Evolutionary conservation across 2,113 vertebrate genomes (phyloP).

Genomic region (Mola mola): DNA sequence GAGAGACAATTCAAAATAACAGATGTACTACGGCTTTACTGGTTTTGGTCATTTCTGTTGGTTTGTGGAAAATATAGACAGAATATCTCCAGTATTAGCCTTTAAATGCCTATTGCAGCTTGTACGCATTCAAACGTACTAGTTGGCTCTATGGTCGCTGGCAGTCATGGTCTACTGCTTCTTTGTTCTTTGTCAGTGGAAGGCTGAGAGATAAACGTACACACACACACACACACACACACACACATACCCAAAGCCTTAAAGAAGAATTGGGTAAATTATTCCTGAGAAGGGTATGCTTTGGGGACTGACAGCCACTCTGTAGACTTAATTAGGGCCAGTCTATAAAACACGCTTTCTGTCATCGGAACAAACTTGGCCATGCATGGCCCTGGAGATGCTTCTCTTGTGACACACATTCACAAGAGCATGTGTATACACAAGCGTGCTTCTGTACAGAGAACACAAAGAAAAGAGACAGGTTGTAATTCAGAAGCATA

Average conservation of each 20-base stretch:
- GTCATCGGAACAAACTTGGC: constrained; percentile 27
- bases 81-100: constrained; percentile 7
- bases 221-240: constrained; percentile 10
- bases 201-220: neutral
- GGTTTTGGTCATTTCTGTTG: too few relatives aligned
- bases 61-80: too few relatives aligned
- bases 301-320: constrained; percentile 16
- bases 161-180: constrained; percentile 40
- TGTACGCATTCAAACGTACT: constrained; percentile 17
- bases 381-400: constrained; percentile 15
- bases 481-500: neutral
- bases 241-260: constrained; percentile 35
- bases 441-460: constrained; percentile 10
- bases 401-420: constrained; percentile 16
- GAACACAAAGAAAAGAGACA: constrained; percentile 27
- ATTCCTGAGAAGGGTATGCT: constrained; percentile 14
- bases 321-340: constrained; percentile 31
- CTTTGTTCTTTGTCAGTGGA: constrained; percentile 46
- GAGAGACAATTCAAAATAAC: too few relatives aligned
- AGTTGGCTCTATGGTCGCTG: constrained; percentile 24
- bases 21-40: too few relatives aligned
- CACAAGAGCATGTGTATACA: constrained; percentile 7
- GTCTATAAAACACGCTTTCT: constrained; percentile 33
- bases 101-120: constrained; percentile 17
- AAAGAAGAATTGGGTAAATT: constrained; percentile 22